These are phyloP conservation scores for Xiphorhynchus elegans DNA, from an alignment of 2,113 vertebrate genomes.

Conservation along the genomic window DNA sequence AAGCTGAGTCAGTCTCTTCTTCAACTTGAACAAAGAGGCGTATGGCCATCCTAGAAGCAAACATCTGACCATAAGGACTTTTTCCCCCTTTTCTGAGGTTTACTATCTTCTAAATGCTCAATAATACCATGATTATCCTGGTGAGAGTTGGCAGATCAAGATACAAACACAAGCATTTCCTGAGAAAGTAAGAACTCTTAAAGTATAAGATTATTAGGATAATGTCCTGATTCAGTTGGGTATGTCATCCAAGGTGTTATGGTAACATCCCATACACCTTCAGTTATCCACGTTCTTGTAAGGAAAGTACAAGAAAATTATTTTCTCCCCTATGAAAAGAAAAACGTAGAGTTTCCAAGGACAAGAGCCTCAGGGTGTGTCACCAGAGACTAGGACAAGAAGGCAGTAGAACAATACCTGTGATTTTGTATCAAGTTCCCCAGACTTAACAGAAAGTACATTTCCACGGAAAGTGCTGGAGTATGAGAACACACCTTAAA, in stretches of 20 bases:
- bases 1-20: not conserved
- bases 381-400: not conserved
- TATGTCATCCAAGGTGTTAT: not conserved
- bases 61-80: not conserved
- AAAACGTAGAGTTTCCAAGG: not conserved
- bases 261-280: not conserved
- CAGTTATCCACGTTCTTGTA: not conserved
- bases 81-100: not conserved
- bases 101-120: not conserved
- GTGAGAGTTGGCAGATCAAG: not conserved
- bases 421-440: not conserved
- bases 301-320: not conserved
- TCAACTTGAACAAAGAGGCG: not conserved
- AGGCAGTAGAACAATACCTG: rapidly evolving
- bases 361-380: not conserved
- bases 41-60: not conserved
- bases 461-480: not conserved
- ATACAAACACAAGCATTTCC: not conserved
- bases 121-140: not conserved
- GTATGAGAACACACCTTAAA: not conserved
- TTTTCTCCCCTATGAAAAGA: not conserved
- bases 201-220: not conserved
- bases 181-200: not conserved
- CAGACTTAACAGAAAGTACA: not conserved
- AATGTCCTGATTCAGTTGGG: not conserved